A percentile compares a stretch with the other conserved stretches of the same genome.
Conservation (phyloP, 2,797 vertebrate species). For the Oreonectes daqikongensis region DNA sequence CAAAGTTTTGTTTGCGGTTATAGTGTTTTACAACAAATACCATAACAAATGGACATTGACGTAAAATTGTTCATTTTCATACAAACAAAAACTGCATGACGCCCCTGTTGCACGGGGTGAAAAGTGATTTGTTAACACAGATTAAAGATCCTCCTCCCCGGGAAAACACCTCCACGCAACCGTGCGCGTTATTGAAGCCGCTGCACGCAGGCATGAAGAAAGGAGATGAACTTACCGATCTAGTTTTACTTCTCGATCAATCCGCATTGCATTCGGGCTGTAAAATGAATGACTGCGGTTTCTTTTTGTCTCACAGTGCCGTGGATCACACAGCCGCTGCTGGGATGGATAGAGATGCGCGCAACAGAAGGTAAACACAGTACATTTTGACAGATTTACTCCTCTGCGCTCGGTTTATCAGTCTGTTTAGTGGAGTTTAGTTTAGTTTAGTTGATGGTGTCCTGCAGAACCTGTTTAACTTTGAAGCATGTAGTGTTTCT, state of each 20-base stretch:
- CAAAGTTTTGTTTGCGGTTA: no score
- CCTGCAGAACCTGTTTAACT: not conserved
- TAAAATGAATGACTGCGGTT: constrained; percentile 45
- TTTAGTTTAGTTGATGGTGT: not conserved
- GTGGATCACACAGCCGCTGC: constrained; percentile 65
- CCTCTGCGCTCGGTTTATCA: not conserved
- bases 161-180: constrained; percentile 30
- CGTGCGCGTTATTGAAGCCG: constrained; percentile 59
- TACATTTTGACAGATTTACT: not conserved
- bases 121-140: not conserved
- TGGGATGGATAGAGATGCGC: constrained; percentile 74
- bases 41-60: no score
- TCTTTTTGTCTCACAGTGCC: constrained; percentile 65
- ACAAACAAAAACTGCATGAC: not conserved
- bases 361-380: constrained; percentile 71
- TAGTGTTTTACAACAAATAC: no score
- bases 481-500: not conserved
- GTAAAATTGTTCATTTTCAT: not conserved
- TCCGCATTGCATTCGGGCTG: constrained; percentile 20
- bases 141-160: not conserved
- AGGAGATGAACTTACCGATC: constrained; percentile 58
- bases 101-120: not conserved
- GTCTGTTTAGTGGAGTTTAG: not conserved
- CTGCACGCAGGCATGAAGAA: constrained; percentile 53
- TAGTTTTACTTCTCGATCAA: constrained; percentile 49